Conservation (phyloP, 2,113 vertebrate species). For the Melanocharis versteri region DNA sequence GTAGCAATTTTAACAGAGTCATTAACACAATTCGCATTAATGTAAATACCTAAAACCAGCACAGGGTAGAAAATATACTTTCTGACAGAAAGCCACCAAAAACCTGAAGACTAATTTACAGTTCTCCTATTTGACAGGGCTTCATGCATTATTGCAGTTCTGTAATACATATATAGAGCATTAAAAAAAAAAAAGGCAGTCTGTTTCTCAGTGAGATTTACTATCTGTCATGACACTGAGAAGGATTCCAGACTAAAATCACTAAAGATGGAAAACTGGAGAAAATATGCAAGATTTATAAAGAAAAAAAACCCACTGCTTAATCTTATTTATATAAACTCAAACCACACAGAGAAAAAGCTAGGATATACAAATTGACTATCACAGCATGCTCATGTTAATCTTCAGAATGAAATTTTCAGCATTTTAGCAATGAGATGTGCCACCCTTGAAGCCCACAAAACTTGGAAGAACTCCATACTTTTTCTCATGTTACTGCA, state of each 20-base stretch:
- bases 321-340: not conserved
- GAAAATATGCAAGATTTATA: not conserved
- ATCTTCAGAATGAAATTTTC: constrained; percentile 83
- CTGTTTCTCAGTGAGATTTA: not conserved
- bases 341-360: not conserved
- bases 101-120: not conserved
- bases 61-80: not conserved
- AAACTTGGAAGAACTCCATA: constrained; percentile 80
- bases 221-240: not conserved
- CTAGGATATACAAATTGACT: not conserved
- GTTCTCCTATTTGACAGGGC: not conserved
- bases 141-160: not conserved
- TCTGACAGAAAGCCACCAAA: not conserved
- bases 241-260: not conserved
- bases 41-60: not conserved
- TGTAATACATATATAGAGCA: not conserved
- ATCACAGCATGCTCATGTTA: constrained; percentile 45
- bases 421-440: constrained; percentile 74
- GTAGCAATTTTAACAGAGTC: not conserved
- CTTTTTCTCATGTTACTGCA: constrained; percentile 74
- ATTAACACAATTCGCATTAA: not conserved
- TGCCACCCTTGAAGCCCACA: constrained; percentile 79
- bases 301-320: not conserved
- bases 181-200: not conserved
- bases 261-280: not conserved